A percentile compares a stretch with the other conserved stretches of the same genome.
Conservation (phyloP, 2,888 invertebrate genomes). For the Eupithecia tripunctaria region DNA sequence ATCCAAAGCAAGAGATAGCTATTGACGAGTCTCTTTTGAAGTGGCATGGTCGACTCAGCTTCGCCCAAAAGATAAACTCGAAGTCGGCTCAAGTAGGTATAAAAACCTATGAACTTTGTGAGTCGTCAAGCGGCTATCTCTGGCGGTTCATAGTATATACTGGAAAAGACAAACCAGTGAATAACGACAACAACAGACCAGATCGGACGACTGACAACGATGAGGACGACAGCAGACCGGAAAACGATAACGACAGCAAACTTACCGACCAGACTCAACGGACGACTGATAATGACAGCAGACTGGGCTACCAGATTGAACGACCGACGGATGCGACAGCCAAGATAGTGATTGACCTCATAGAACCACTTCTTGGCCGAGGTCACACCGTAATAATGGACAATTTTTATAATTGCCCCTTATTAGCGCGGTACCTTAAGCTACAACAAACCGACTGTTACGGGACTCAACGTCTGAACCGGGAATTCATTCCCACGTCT, state of each 20-base stretch:
- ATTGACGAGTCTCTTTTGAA: constrained; percentile 24
- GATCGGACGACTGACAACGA: constrained; percentile 14
- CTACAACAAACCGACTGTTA: not conserved
- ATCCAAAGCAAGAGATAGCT: constrained; percentile 21
- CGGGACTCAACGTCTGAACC: not conserved
- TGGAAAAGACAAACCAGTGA: constrained; percentile 17
- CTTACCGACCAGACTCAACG: constrained; percentile 14
- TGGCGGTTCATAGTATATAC: constrained; percentile 17
- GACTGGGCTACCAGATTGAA: constrained; percentile 1
- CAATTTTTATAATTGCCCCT: not conserved
- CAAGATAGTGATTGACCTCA: constrained; percentile 16
- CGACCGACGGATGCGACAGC: constrained; percentile 16
- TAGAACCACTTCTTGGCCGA: constrained; percentile 4
- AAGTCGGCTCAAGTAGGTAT: constrained; percentile 17
- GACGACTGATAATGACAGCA: constrained; percentile 10
- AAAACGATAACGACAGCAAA: constrained; percentile 8
- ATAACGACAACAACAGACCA: constrained; percentile 8
- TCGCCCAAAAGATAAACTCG: constrained; percentile 8
- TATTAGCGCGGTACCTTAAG: not conserved
- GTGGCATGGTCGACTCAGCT: constrained; percentile 19
- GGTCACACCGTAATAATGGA: not conserved
- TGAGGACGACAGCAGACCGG: constrained; percentile 10
- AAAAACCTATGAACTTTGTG: constrained; percentile 23
- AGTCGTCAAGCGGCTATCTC: constrained; percentile 20
- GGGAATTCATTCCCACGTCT: not conserved